These are phyloP conservation scores for Lycaon pictus DNA, from an alignment of 2,113 vertebrate genomes.

Conservation along the genomic window DNA sequence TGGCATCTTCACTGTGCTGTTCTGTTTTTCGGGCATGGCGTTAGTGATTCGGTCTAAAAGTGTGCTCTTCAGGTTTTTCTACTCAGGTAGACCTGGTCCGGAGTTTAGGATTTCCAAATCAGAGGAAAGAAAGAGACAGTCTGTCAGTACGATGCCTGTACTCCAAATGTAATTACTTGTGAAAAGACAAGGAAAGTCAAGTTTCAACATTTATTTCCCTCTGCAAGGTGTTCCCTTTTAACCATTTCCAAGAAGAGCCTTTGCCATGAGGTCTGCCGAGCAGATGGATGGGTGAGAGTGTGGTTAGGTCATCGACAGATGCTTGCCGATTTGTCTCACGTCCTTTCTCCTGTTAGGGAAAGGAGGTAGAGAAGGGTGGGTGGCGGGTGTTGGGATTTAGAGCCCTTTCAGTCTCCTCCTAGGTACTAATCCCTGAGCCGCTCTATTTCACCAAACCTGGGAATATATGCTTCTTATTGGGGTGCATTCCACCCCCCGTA, in stretches of 20 bases:
- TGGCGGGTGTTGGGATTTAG: background rate
- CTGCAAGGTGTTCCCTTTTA: background rate
- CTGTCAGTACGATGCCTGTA: background rate
- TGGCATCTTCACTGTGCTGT: background rate
- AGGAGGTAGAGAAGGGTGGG: background rate
- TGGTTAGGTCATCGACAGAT: background rate
- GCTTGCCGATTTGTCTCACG: constrained; percentile 6
- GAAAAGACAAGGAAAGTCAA: background rate
- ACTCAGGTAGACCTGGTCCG: background rate
- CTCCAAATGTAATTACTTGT: constrained; percentile 21
- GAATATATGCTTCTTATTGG: background rate
- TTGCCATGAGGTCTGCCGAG: constrained; percentile 24
- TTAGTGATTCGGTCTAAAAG: background rate
- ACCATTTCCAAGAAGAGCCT: background rate
- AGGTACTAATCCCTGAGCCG: background rate
- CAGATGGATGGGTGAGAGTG: background rate
- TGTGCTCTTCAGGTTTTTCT: background rate
- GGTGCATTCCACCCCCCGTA: background rate
- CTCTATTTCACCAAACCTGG: background rate
- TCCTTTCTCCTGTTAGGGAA: constrained; percentile 1
- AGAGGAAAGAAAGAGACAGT: background rate
- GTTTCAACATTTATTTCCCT: background rate
- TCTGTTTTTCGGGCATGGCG: constrained; percentile 10
- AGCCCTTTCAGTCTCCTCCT: background rate
- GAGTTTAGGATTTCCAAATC: background rate